Percentiles rank a stretch among this genome's conserved stretches.
These are phyloP conservation scores for Axea sp. DNA, from an alignment of 2,888 invertebrate species.

Conservation along the genomic window DNA sequence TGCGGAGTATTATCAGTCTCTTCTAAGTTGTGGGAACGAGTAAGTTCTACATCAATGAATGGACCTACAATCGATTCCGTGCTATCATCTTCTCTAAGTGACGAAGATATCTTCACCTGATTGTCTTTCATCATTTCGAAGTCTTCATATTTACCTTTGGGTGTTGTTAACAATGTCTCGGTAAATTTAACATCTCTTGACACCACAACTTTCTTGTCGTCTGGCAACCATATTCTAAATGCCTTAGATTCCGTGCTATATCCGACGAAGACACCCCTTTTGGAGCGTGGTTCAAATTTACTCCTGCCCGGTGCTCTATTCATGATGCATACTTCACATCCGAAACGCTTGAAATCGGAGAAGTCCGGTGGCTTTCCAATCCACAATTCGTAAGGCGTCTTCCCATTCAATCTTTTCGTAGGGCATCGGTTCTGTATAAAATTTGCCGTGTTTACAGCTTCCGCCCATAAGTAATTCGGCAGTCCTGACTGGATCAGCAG, in stretches of 20 bases:
- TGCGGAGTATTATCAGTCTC: too few species aligned
- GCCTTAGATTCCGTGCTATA: background rate
- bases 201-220: background rate
- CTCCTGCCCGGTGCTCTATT: background rate
- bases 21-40: too few species aligned
- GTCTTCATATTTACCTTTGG: background rate
- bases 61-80: too few species aligned
- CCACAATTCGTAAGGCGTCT: too few species aligned
- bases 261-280: background rate
- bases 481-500: slow-evolving; percentile 15
- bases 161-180: background rate
- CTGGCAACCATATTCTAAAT: background rate
- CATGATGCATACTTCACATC: too few species aligned
- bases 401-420: too few species aligned
- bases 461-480: background rate
- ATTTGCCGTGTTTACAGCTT: background rate
- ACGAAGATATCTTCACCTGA: too few species aligned
- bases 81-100: too few species aligned
- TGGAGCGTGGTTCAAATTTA: too few species aligned
- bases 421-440: background rate
- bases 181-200: background rate
- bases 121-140: background rate
- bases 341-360: too few species aligned
- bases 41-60: too few species aligned
- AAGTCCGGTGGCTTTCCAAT: too few species aligned